Percentiles rank a stretch among this genome's conserved stretches.
These are phyloP conservation scores for Acanthococcus lagerstroemiae DNA, from an alignment of 2,888 invertebrate species.

Conservation along the genomic window DNA sequence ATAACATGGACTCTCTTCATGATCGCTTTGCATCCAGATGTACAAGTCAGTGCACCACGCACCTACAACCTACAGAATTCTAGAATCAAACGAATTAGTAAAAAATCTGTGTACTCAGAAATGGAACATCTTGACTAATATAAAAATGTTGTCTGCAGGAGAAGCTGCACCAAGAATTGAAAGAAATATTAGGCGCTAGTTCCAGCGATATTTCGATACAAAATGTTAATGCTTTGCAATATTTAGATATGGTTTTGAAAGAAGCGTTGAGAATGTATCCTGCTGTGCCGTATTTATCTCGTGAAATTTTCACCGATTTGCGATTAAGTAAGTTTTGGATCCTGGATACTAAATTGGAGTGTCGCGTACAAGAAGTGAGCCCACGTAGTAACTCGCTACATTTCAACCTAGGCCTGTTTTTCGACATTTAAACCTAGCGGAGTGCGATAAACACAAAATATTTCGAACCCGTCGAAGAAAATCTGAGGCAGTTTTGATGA, in stretches of 20 bases:
- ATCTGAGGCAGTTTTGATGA: no score
- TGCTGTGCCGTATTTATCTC: constrained; percentile 37
- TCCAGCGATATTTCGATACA: constrained; percentile 35
- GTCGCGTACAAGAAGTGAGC: no score
- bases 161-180: constrained; percentile 32
- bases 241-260: constrained; percentile 37
- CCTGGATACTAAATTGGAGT: no score
- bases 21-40: constrained; percentile 44
- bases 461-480: no score
- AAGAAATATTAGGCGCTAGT: constrained; percentile 34
- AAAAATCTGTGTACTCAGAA: no score
- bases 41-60: constrained; percentile 38
- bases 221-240: constrained; percentile 36
- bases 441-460: no score
- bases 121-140: no score
- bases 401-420: no score
- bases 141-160: constrained; percentile 30
- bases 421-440: no score
- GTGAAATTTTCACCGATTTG: constrained; percentile 35
- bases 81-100: not conserved
- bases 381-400: no score
- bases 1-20: constrained; percentile 45
- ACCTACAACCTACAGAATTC: not conserved
- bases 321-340: constrained; percentile 14
- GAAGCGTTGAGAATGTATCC: constrained; percentile 38